Conservation (phyloP, 64 coral and sea anemone genomes). For the Montipora sp. region DNA sequence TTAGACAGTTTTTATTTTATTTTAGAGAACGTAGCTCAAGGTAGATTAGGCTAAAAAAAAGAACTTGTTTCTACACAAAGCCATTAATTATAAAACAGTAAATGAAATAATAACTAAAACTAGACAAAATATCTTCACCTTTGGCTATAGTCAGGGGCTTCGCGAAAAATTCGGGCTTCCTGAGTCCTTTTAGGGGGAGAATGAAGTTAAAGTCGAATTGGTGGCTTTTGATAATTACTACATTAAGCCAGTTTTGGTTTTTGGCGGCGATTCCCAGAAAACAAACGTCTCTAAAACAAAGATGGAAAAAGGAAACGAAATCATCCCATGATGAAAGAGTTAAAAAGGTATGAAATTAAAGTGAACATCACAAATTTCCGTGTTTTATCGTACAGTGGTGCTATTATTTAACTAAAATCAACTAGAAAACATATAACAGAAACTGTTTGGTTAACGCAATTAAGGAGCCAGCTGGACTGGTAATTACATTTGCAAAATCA, state of each 20-base stretch:
- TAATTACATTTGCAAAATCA: constrained; percentile 13
- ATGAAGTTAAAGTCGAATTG: constrained; percentile 35
- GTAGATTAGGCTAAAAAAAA: neutral
- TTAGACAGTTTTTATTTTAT: neutral
- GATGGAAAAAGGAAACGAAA: neutral
- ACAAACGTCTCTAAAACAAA: constrained; percentile 10
- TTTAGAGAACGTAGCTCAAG: too few species aligned
- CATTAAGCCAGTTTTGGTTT: constrained; percentile 7
- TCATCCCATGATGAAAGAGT: constrained; percentile 7
- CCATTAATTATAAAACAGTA: constrained; percentile 41
- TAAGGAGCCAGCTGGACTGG: neutral
- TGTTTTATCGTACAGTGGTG: neutral
- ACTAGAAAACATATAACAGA: too few species aligned
- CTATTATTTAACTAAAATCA: neutral
- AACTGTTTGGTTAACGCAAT: too few species aligned
- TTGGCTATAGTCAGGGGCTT: neutral
- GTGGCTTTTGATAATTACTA: constrained; percentile 21
- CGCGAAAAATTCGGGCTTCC: neutral
- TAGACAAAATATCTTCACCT: constrained; percentile 22
- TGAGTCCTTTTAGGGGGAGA: constrained; percentile 3
- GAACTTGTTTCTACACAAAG: neutral
- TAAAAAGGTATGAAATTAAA: constrained; percentile 24
- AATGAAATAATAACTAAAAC: constrained; percentile 49
- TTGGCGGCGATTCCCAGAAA: constrained; percentile 4
- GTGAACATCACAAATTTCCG: neutral